Base-by-base conservation (phyloP, 2,888 invertebrate genomes). In the Gari tellinella region DNA sequence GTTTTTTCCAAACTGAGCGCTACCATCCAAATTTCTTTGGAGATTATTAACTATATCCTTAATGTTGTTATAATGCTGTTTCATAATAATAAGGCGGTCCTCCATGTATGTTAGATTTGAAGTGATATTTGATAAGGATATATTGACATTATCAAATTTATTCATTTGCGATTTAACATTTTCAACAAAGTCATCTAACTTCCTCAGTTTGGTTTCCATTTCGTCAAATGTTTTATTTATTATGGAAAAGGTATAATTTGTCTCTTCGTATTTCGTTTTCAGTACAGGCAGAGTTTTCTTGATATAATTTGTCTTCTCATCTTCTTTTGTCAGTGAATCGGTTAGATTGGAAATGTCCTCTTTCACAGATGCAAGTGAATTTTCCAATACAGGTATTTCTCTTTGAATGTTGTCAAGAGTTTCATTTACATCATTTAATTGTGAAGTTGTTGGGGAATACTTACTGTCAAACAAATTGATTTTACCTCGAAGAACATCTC, bases 41-140 rank as follows among this genome's bases (percentile, higher is more conserved):
- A 78, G 43, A 5, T 45, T 57, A 40, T 31, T 25, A 5, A 79
- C 57, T 15, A 79, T 61, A 19, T 63, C 69, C 46, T 69, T 52
- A 0, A 75, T 63, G 56, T 79, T 66, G 15, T 68, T 56, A 23
- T 79, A 79, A 56, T 79, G 73, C 10, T 66, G 62, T 25, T 75
- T 41, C 72, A 79, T 75, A 41, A 72, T 75, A 8, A 51, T 26
- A 10, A 79, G 55, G 37, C 69, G 49, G 40, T 75, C 52, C 60
- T 79, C 75, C 51, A 79, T 53, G 12, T 63, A 31, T 15, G 68
- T 69, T 5, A 79, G 53, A 26, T 75, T 66, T 4, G 37, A 37
- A 17, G 66, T 56, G 17, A 72, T 69, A 38, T 72, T 66, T 5
- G 66, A 25, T 31, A 68, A 45, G 0, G 72, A 55, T 25, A 79